Evolutionary conservation across 2,888 invertebrate species (phyloP), one percentile per base, ranked within the genome.

Genomic region (Folsomia manolachei): DNA sequence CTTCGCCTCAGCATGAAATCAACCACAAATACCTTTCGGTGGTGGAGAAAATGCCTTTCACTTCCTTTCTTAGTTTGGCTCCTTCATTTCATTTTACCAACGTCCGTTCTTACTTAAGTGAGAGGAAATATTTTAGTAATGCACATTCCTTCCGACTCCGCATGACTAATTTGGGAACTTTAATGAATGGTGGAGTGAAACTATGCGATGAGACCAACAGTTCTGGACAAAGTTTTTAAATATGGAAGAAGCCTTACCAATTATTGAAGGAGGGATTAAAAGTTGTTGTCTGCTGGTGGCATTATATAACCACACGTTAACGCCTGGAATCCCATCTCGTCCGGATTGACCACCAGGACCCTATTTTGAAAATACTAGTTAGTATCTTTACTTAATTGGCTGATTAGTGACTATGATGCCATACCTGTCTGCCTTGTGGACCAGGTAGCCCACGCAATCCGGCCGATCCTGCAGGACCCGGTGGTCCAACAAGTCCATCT

Each of bases 211-310:
- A n/a, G n/a, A n/a, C n/a, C n/a, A 39, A 39, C 39, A 9, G 39
- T 39, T 39, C 14, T n/a, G n/a, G n/a, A n/a, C n/a, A n/a, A n/a
- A n/a, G n/a, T n/a, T n/a, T n/a, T n/a, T n/a, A n/a, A n/a, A n/a
- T n/a, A n/a, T n/a, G n/a, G n/a, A n/a, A n/a, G n/a, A n/a, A n/a
- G 11, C 82, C 84, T 84, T 83, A 89, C 91, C 89, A 71, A 91
- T 89, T 82, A 95, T 93, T 51, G 92, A 90, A 39, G 95, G 94
- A n/a, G 94, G 91, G 81, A 94, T 90, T 51, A 94, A 88, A 53
- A 93, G 85, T 76, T 92, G 85, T 77, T 91, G 88, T 63, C 88
- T 87, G 61, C 82, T 82, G 1, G 83, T 82, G 75, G 88, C 88
- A 18, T 76, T 79, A 63, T 87, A 84, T 78, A 88, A 89, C 87